Base-by-base conservation (phyloP, 2,113 vertebrate genomes). In the Eublepharis macularius region DNA sequence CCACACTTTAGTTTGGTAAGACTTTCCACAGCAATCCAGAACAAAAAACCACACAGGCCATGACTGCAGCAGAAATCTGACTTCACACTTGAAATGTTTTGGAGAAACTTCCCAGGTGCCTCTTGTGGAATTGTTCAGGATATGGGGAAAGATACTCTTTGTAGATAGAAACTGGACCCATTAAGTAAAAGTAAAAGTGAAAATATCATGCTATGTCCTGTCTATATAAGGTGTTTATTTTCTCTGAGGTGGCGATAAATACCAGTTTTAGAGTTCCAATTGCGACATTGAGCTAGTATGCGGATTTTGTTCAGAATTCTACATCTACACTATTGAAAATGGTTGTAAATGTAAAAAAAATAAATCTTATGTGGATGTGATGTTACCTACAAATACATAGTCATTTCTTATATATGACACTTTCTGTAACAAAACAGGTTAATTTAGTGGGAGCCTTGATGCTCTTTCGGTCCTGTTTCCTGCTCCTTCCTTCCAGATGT, bases 311-410 rank as follows among this genome's bases (percentile, higher is more conserved):
- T 86, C 57, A 54, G 43, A 29, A 75, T 54, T n/a, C n/a, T 32
- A 41, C 60, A 34, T 68, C 17, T 24, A 77, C 41, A n/a, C 51
- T n/a, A 39, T 82, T 29, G 26, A 24, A 75, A 76, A 86, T 65
- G 34, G 65, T 34, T 80, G 69, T 65, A 51, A 66, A 81, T 66
- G 65, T 84, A 82, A 75, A 81, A 73, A 47, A 81, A 73, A 47
- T 78, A 43, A 83, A 82, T 49, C 79, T 57, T 32, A 81, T 81
- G 21, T 49, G 26, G 65, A 32, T 75, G 43, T 68, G n/a, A 75
- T 81, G n/a, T 39, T 60, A n/a, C n/a, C 24, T 73, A 32, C 36
- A 57, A 82, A 57, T 43, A 14, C 34, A 19, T 43, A 2, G 8
- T 66, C 21, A 65, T 32, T 43, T 82, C 34, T 29, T 2, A 17